Percentiles rank a stretch among this genome's conserved stretches.
Conservation (phyloP, 2,888 invertebrate genomes). For the Pyrrhia umbra region DNA sequence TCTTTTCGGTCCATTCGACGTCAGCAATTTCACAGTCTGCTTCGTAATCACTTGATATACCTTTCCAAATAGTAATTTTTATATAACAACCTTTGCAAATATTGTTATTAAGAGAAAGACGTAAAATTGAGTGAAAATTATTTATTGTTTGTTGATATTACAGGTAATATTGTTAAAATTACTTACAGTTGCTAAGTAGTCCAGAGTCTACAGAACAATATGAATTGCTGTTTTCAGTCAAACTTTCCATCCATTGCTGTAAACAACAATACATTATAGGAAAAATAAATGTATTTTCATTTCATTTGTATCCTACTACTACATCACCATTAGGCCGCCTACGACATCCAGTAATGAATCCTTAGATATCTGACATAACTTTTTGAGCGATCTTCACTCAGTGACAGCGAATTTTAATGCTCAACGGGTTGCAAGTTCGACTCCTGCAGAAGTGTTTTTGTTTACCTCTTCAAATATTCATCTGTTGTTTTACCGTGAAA, state of each 20-base stretch:
- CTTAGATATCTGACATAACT: too few species aligned
- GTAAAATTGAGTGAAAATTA: conserved; percentile 16
- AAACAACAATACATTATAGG: conserved; percentile 58
- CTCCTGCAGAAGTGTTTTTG: too few species aligned
- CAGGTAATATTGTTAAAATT: conserved; percentile 19
- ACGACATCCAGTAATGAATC: too few species aligned
- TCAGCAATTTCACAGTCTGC: conserved; percentile 63
- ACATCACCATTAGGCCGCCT: too few species aligned
- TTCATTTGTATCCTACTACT: conserved; percentile 16
- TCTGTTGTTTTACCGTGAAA: too few species aligned
- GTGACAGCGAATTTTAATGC: too few species aligned
- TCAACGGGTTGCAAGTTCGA: too few species aligned
- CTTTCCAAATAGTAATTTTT: conserved; percentile 54
- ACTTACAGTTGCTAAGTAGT: conserved; percentile 59
- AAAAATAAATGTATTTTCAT: conserved; percentile 24
- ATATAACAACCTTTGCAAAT: conserved; percentile 22
- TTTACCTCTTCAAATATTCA: too few species aligned
- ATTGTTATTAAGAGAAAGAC: conserved; percentile 28
- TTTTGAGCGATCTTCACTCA: too few species aligned
- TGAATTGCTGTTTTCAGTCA: conserved; percentile 79
- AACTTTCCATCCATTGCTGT: conserved; percentile 82
- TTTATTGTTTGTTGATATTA: conserved; percentile 43
- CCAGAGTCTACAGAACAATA: conserved; percentile 69
- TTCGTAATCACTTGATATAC: conserved; percentile 67
- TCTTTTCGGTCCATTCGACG: conserved; percentile 37